Conservation (phyloP, 2,888 invertebrate genomes). For the Spodoptera picta region DNA sequence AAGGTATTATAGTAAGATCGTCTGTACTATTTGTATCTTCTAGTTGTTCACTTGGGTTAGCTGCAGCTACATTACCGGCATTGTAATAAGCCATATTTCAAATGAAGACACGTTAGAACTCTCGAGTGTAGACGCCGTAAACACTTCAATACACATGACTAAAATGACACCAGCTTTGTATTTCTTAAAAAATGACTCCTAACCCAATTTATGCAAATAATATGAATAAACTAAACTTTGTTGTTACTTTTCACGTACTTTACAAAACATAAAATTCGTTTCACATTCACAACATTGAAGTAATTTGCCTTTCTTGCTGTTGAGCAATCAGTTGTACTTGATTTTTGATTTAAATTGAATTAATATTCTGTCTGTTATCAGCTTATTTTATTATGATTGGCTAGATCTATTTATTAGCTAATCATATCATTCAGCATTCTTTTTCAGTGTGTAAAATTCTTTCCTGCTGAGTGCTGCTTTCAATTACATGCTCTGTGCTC, state of each 20-base stretch:
- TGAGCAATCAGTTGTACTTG: too few relatives aligned
- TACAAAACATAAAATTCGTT: too few relatives aligned
- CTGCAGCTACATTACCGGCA: constrained; percentile 69
- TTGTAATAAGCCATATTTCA: constrained; percentile 81
- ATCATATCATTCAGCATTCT: too few relatives aligned
- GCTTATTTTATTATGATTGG: too few relatives aligned
- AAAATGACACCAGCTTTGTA: constrained; percentile 38
- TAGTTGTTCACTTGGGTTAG: constrained; percentile 60
- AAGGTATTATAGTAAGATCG: constrained; percentile 95
- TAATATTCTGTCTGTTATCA: too few relatives aligned
- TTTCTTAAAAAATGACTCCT: constrained; percentile 12
- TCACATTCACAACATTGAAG: constrained; percentile 19
- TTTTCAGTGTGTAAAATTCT: too few relatives aligned
- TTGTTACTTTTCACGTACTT: constrained; percentile 5
- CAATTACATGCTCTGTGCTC: too few relatives aligned
- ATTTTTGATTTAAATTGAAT: too few relatives aligned
- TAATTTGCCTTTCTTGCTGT: neutral
- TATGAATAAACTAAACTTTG: neutral
- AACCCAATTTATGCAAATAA: neutral
- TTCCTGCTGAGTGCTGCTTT: too few relatives aligned
- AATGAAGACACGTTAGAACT: constrained; percentile 62
- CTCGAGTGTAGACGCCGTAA: constrained; percentile 67
- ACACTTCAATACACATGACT: constrained; percentile 82
- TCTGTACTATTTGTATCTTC: constrained; percentile 77
- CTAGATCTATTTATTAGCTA: too few relatives aligned